Base-by-base conservation (phyloP, 1,140 invertebrate genomes). In the Aplysia californica region DNA sequence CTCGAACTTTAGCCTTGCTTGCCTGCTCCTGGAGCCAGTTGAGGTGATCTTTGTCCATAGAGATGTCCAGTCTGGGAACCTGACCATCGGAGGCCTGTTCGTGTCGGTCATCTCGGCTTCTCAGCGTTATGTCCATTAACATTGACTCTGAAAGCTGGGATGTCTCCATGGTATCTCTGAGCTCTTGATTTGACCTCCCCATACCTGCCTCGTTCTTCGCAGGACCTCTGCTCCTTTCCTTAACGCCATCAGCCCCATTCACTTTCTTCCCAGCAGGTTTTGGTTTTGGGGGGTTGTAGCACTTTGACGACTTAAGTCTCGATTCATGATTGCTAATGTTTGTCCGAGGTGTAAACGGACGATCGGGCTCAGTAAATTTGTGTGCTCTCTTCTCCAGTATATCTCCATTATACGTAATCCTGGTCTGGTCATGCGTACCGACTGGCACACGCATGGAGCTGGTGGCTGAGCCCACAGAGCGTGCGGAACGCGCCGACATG, bases 11-110 rank as follows among this genome's bases (percentile, higher is more conserved):
- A 29, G 83, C 84, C 55, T 84, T 84, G 23, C 74, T 82, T 4
- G 82, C 83, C 70, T 88, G 86, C 38, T 89, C 88, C 65, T 88
- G 79, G 3, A 89, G 50, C 87, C 87, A 89, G 55, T 83, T 84
- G 68, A 86, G 79, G 77, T 89, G 86, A 72, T 89, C 88, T 18
- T 84, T 84, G 79, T 89, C 88, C 70, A 88, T 75, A 21, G 86
- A 85, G 44, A 89, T 89, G 66, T 87, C 85, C 36, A 89, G 80
- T n/a, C 80, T 80, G 10, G 88, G 88, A 23, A 89, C 83, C 23
- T 73, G 56, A 3, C 75, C 72, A 36, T 71, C 65, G 0, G 50
- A 64, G 21, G 80, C 78, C 20, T 79, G 55, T 55, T 38, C 73
- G 41, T 79, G 77, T 3, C 65, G 78, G 36, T 85, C 83, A 76